These are phyloP conservation scores for Toxotes lorentzi DNA, from an alignment of 2,797 vertebrate species.

Conservation along the genomic window DNA sequence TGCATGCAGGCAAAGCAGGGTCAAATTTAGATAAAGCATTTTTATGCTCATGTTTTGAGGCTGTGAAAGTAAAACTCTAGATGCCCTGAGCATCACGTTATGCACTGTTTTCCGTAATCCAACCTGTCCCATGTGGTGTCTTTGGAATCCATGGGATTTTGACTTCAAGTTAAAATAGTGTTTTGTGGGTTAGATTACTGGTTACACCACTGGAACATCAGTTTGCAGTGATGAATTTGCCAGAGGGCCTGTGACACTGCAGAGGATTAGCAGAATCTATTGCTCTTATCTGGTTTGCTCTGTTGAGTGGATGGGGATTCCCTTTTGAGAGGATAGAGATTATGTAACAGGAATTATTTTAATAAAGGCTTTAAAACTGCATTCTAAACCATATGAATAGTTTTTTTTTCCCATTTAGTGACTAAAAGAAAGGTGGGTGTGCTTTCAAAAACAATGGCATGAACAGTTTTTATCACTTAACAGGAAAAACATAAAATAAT, in stretches of 20 bases:
- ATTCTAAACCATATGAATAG: background rate
- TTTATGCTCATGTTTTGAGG: background rate
- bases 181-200: background rate
- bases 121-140: too few relatives aligned
- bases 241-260: background rate
- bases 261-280: background rate
- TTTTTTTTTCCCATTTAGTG: background rate
- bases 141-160: background rate
- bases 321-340: background rate
- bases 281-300: background rate
- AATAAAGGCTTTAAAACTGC: background rate
- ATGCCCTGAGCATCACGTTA: background rate
- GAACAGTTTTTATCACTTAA: background rate
- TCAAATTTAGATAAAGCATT: background rate
- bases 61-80: background rate
- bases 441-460: background rate
- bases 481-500: background rate
- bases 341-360: background rate
- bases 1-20: too few relatives aligned
- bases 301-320: background rate
- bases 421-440: background rate
- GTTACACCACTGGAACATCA: background rate
- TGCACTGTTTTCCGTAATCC: background rate
- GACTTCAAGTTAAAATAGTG: background rate
- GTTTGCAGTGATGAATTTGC: background rate